Conservation (phyloP, 2,113 vertebrate species). For the Callopanchax toddi region DNA sequence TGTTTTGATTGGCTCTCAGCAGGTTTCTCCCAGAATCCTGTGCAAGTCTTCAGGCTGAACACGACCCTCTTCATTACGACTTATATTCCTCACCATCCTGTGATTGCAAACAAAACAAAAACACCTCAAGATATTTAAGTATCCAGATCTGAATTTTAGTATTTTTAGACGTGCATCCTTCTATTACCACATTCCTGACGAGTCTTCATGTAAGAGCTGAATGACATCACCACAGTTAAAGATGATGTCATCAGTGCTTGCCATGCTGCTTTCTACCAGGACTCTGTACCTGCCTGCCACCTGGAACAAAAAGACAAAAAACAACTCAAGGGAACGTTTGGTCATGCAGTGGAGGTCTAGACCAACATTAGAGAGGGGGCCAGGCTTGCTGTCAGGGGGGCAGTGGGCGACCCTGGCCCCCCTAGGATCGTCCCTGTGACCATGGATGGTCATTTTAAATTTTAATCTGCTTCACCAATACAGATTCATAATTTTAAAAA, state of each 20-base stretch:
- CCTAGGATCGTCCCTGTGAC: too few relatives aligned
- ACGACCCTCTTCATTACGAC: slow-evolving; percentile 86
- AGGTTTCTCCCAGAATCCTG: slow-evolving; percentile 84
- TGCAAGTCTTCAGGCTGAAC: slow-evolving; percentile 84
- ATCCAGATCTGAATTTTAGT: neutral
- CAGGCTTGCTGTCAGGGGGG: too few relatives aligned
- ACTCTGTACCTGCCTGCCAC: slow-evolving; percentile 88
- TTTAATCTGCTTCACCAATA: neutral
- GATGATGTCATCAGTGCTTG: slow-evolving; percentile 85
- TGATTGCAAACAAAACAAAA: slow-evolving; percentile 1
- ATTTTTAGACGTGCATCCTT: neutral
- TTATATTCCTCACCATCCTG: slow-evolving; percentile 90
- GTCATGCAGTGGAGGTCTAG: too few relatives aligned
- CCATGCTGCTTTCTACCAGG: slow-evolving; percentile 83
- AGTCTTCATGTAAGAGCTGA: slow-evolving; percentile 83
- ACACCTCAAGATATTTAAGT: neutral
- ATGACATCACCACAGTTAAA: slow-evolving; percentile 89
- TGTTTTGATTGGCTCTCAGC: slow-evolving; percentile 76
- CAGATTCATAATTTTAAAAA: too few relatives aligned
- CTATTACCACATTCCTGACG: slow-evolving; percentile 85
- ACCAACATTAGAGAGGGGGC: too few relatives aligned
- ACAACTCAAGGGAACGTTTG: too few relatives aligned
- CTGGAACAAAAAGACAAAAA: slow-evolving; percentile 54
- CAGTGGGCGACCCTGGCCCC: too few relatives aligned
- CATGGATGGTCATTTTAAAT: neutral